Evolutionary conservation across 2,797 vertebrate species (phyloP).

Genomic region (Dicrostonyx torquatus): DNA sequence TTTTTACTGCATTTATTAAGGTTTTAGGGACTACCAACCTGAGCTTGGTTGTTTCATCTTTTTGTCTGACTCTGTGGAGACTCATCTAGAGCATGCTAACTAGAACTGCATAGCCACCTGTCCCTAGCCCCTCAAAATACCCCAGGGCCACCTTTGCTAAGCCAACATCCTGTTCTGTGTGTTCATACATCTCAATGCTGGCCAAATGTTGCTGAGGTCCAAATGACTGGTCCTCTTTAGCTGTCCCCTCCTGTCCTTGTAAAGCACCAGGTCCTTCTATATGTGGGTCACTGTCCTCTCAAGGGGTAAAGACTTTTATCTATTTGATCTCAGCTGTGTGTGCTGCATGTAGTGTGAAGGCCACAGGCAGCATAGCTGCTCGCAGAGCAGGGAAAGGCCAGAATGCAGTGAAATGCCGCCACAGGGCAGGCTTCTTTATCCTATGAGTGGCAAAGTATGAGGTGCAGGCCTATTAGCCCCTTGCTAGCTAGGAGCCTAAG

Average conservation of each 20-base stretch:
- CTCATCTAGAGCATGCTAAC: too few species aligned
- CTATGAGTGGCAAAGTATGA: neutral
- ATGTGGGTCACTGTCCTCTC: neutral
- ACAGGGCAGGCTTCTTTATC: neutral
- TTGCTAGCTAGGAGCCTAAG: neutral
- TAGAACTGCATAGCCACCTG: fast-evolving
- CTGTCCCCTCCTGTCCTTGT: neutral
- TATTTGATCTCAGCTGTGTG: neutral
- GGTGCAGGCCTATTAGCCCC: neutral
- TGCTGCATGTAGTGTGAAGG: too few species aligned
- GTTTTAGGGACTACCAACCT: neutral
- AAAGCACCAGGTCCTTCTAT: neutral
- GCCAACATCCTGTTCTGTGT: neutral
- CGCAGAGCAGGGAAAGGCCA: neutral
- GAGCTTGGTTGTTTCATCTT: neutral
- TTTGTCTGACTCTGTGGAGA: fast-evolving
- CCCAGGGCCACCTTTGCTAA: neutral
- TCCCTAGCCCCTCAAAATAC: neutral
- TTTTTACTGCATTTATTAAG: neutral
- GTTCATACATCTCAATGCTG: neutral
- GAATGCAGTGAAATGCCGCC: neutral
- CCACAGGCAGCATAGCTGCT: neutral
- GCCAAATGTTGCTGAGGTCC: neutral
- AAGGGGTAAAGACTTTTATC: neutral
- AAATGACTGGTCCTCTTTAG: fast-evolving